Base-by-base conservation (phyloP, 2,113 vertebrate genomes). In the pig (Sus scrofa) region DNA sequence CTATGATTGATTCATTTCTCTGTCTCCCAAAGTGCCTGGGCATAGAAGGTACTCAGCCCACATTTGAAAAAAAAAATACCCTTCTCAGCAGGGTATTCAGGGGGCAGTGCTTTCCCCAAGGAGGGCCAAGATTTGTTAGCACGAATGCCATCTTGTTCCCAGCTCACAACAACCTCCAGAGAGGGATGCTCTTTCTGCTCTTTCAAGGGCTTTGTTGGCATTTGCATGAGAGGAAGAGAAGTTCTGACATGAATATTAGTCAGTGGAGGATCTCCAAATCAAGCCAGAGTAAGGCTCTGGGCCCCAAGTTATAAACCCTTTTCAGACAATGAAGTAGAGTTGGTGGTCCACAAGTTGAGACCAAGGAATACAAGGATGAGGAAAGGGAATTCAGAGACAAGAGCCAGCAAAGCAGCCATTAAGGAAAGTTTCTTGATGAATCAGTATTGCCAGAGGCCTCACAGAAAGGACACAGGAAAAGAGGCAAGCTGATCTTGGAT, bases 401-500 rank as follows among this genome's bases (percentile, higher is more conserved):
- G 44, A 71, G 50, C 44, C 52, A 32, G 39, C n/a, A 79, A 87
- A 54, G 34, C 2, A 87, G 81, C 39, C 60, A 27, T 44, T 0
- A 60, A 58, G 74, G 24, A 8, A 58, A 71, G 56, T 34, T 86
- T 89, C 58, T 18, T 18, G 1, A 26, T 78, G 62, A 89, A 26
- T 22, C 24, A 73, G 24, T 90, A 56, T 70, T 71, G 27, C 89
- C 89, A 75, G 58, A 39, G 60, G 71, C 77, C 94, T 86, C 67
- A 71, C 70, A 65, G 89, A 89, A 96, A 39, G 70, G n/a, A 22
- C 92, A 84, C 22, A 88, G 89, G 89, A 88, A 96, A 85, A 73
- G 6, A 30, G 39, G 74, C 58, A 7, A 86, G 95, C 34, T 91
- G 83, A 44, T 91, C 89, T 91, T 97, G 94, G 95, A 98, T 39